Conservation (phyloP, 2,888 invertebrate genomes). For the Rhorus exstirpatorius region DNA sequence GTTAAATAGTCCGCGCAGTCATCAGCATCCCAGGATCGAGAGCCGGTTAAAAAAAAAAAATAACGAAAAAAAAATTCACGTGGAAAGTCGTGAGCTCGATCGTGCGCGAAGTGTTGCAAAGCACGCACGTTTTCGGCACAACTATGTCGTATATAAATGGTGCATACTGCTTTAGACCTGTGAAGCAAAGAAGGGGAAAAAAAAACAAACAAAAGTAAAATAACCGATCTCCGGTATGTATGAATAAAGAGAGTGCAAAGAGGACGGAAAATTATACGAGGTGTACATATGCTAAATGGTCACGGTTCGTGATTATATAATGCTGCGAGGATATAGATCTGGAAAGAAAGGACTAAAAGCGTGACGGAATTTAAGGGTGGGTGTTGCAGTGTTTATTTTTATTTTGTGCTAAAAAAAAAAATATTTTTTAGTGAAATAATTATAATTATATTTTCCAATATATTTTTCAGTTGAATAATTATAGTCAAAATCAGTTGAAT, state of each 20-base stretch:
- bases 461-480: too few relatives aligned
- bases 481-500: too few relatives aligned
- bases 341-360: constrained; percentile 35
- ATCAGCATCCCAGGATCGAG: constrained; percentile 6
- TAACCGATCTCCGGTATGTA: not conserved
- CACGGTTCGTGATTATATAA: constrained; percentile 23
- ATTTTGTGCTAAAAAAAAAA: too few relatives aligned
- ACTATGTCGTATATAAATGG: not conserved
- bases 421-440: too few relatives aligned
- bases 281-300: constrained; percentile 4
- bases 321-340: constrained; percentile 50
- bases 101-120: constrained; percentile 67
- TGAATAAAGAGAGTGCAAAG: not conserved
- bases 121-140: constrained; percentile 64
- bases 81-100: constrained; percentile 64
- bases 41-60: constrained; percentile 9
- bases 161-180: constrained; percentile 7
- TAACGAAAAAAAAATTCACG: constrained; percentile 17
- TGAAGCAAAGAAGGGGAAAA: not conserved
- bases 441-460: not conserved
- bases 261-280: constrained; percentile 17
- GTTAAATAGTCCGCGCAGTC: not conserved
- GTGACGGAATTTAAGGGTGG: not conserved
- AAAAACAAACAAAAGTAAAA: not conserved
- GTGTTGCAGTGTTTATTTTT: too few relatives aligned